Evolutionary conservation across 2,113 vertebrate genomes (phyloP).

Genomic region (Alligator sinensis): DNA sequence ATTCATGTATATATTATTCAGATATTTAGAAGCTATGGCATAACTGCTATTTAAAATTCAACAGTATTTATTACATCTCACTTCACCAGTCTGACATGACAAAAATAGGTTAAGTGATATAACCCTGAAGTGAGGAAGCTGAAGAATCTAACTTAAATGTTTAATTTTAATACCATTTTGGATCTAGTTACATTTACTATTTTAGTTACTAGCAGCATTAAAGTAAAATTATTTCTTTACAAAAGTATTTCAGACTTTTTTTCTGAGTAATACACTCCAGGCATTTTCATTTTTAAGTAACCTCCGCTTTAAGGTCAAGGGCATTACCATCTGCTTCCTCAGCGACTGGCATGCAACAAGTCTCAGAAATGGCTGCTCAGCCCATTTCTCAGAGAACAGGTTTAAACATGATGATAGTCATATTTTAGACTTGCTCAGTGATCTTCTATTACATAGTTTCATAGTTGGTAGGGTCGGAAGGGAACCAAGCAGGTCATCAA

Average conservation of each 20-base stretch:
- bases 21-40: neutral
- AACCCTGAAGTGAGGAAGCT: neutral
- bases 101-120: neutral
- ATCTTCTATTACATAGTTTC: too few species aligned
- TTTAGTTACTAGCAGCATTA: neutral
- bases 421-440: too few species aligned
- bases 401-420: too few species aligned
- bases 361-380: neutral
- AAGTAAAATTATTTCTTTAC: neutral
- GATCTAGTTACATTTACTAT: neutral
- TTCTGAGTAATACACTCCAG: neutral
- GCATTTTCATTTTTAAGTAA: neutral
- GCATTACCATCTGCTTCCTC: neutral
- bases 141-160: neutral
- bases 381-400: neutral
- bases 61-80: neutral
- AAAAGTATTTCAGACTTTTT: neutral
- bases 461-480: too few species aligned
- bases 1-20: neutral
- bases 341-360: neutral
- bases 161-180: neutral
- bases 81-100: neutral
- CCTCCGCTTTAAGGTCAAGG: neutral
- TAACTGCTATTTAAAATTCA: neutral
- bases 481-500: too few species aligned